Evolutionary conservation across 2,113 vertebrate genomes (phyloP).

Genomic region (Oreotragus oreotragus): DNA sequence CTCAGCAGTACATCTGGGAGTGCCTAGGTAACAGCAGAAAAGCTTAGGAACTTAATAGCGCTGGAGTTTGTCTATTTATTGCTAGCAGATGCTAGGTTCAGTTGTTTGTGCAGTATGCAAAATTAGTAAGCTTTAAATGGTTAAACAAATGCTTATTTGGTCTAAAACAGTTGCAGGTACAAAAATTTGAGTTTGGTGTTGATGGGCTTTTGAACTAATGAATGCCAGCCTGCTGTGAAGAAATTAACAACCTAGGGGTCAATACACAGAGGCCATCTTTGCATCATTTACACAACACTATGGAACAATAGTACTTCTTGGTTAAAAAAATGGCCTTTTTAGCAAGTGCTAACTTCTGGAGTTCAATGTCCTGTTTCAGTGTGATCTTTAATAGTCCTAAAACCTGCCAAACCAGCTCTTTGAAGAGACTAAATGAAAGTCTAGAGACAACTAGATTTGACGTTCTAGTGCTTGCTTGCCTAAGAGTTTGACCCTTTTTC

Average conservation of each 20-base stretch:
- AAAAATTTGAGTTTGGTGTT: neutral
- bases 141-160: neutral
- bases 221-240: neutral
- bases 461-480: neutral
- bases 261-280: neutral
- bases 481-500: neutral
- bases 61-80: neutral
- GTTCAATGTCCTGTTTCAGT: neutral
- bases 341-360: neutral
- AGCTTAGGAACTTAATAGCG: neutral
- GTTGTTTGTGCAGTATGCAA: neutral
- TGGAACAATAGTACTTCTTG: neutral
- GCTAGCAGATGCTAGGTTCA: neutral
- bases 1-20: neutral
- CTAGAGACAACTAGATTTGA: neutral
- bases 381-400: neutral
- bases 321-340: neutral
- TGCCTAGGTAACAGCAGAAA: neutral
- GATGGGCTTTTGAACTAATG: neutral
- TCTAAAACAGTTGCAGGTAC: neutral
- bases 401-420: neutral
- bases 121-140: neutral
- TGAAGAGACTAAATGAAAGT: neutral
- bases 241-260: neutral
- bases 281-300: neutral